Evolutionary conservation across 2,113 vertebrate species (phyloP).

Genomic region (Dipodomys ordii): DNA sequence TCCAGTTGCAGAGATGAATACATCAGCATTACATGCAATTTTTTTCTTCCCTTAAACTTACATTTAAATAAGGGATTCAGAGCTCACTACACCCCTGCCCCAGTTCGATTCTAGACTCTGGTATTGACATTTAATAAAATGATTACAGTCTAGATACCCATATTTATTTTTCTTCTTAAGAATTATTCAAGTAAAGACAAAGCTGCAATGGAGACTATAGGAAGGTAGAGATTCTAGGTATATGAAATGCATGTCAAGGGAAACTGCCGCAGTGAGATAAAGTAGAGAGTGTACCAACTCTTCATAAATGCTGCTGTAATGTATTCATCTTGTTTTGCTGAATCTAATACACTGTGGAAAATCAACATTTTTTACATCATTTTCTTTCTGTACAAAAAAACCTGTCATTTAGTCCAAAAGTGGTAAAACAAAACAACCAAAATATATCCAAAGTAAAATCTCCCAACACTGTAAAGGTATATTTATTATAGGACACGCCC

Average conservation of each 20-base stretch:
- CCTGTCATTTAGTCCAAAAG: neutral
- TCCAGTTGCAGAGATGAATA: slow-evolving; percentile 22
- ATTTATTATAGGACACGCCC: neutral
- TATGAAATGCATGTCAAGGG: neutral
- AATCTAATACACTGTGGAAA: slow-evolving; percentile 31
- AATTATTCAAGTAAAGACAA: too few relatives aligned
- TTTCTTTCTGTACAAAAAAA: neutral
- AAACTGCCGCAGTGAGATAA: neutral
- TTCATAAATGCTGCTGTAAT: neutral
- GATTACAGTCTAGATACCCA: too few relatives aligned
- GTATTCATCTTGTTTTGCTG: neutral
- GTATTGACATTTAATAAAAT: neutral
- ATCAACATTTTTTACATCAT: neutral
- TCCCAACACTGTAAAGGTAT: neutral
- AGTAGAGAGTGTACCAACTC: neutral
- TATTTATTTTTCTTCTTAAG: too few relatives aligned
- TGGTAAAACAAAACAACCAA: neutral
- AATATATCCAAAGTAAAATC: too few relatives aligned
- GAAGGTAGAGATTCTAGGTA: neutral
- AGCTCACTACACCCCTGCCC: neutral
- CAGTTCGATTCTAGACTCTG: neutral
- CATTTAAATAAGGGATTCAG: neutral
- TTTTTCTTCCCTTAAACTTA: neutral
- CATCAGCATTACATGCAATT: neutral
- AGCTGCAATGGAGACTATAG: neutral